Evolutionary conservation across 2,113 vertebrate genomes (phyloP).

Genomic region (Pollachius pollachius): DNA sequence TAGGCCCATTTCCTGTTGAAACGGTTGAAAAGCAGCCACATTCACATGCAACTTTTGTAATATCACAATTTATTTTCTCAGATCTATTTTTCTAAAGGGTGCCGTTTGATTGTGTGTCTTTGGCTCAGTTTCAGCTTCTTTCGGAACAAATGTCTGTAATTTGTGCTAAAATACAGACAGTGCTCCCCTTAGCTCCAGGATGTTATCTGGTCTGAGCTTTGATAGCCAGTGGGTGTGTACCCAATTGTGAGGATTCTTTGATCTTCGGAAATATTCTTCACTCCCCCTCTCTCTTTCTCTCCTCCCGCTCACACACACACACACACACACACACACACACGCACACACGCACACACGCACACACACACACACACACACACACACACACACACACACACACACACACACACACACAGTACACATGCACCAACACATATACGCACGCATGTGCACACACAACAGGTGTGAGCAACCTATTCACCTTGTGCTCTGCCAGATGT

Average conservation of each 20-base stretch:
- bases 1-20: too few relatives aligned
- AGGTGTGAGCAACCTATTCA: not conserved
- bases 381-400: not conserved
- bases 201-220: constrained; percentile 21
- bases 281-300: constrained; percentile 8
- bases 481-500: constrained; percentile 40
- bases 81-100: not conserved
- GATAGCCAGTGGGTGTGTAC: constrained; percentile 42
- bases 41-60: not conserved
- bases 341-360: not conserved
- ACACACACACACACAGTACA: not conserved
- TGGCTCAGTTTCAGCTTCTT: not conserved
- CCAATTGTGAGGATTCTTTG: constrained; percentile 46
- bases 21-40: too few relatives aligned
- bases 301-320: constrained; percentile 11
- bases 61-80: not conserved
- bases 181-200: constrained; percentile 12
- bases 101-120: not conserved
- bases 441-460: not conserved
- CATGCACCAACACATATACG: not conserved
- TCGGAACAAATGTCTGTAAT: not conserved
- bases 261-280: constrained; percentile 39
- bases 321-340: not conserved
- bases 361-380: not conserved
- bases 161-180: constrained; percentile 18